Percentiles rank a stretch among this genome's conserved stretches.
phyloP scores from a whole-genome alignment of 1,140 invertebrate genomes.

The Nasonia giraulti region DNA sequence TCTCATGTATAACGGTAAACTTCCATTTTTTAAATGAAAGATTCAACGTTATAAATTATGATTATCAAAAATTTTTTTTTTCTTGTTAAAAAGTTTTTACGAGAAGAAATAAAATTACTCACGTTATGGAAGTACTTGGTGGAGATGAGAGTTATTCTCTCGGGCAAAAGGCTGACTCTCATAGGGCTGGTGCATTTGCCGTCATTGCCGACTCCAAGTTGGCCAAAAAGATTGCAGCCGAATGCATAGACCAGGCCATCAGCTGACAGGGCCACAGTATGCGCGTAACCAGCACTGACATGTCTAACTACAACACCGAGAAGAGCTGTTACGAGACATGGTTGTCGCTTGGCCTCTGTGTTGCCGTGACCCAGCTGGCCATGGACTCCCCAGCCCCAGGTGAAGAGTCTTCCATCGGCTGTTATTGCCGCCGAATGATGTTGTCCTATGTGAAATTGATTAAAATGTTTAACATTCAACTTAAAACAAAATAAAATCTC shows the following conservation, averaged over 20 bases:
- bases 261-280: constrained; percentile 80
- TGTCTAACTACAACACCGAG: constrained; percentile 68
- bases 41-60: neutral
- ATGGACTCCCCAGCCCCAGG: constrained; percentile 89
- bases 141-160: constrained; percentile 79
- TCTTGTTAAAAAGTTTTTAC: neutral
- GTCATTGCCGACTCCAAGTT: constrained; percentile 81
- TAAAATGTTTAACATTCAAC: neutral
- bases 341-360: constrained; percentile 79
- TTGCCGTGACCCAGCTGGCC: constrained; percentile 87
- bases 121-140: constrained; percentile 90
- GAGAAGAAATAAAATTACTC: constrained; percentile 65
- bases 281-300: constrained; percentile 84
- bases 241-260: constrained; percentile 83
- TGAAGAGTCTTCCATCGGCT: constrained; percentile 79
- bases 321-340: constrained; percentile 75
- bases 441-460: constrained; percentile 72
- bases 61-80: neutral
- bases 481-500: neutral
- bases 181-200: constrained; percentile 79
- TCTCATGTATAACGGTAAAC: constrained; percentile 8
- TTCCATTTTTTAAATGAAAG: too few relatives aligned
- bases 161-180: constrained; percentile 76
- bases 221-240: constrained; percentile 87
- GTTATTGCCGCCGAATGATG: constrained; percentile 87